phyloP scores from a whole-genome alignment of 2,113 vertebrate genomes.

The Gymnorhina tibicen region DNA sequence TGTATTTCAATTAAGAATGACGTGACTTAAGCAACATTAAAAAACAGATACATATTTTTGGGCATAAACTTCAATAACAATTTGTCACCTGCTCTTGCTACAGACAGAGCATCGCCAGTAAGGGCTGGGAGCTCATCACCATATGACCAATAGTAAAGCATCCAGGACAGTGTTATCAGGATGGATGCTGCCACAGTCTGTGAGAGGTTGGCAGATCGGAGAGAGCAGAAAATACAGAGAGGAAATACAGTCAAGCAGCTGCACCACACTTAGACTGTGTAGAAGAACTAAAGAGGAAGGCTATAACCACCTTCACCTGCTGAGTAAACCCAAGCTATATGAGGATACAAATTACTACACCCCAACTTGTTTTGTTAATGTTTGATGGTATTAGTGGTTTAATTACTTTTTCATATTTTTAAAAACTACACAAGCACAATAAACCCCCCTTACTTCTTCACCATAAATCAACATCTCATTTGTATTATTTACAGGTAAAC shows the following conservation, averaged over 20 bases:
- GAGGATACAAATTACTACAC: neutral
- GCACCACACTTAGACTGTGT: neutral
- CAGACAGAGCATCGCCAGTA: neutral
- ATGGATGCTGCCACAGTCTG: neutral
- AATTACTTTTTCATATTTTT: neutral
- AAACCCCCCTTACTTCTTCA: neutral
- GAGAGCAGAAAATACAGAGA: neutral
- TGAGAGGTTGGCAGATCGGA: neutral
- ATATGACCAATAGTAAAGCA: accelerated
- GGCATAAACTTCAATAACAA: neutral
- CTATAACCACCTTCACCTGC: neutral
- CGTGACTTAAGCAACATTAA: neutral
- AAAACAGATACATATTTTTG: neutral
- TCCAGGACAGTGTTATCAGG: neutral
- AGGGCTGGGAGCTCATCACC: neutral
- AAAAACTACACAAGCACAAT: neutral
- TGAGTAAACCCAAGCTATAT: neutral
- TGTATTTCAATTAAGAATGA: neutral
- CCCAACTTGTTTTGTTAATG: neutral
- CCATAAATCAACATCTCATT: neutral
- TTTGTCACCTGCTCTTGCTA: neutral
- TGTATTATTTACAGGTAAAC: neutral
- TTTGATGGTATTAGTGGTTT: neutral
- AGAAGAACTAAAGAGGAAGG: neutral
- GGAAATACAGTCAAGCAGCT: neutral